phyloP scores from a whole-genome alignment of 1,140 invertebrate species.

The Neotoxoptera formosana region DNA sequence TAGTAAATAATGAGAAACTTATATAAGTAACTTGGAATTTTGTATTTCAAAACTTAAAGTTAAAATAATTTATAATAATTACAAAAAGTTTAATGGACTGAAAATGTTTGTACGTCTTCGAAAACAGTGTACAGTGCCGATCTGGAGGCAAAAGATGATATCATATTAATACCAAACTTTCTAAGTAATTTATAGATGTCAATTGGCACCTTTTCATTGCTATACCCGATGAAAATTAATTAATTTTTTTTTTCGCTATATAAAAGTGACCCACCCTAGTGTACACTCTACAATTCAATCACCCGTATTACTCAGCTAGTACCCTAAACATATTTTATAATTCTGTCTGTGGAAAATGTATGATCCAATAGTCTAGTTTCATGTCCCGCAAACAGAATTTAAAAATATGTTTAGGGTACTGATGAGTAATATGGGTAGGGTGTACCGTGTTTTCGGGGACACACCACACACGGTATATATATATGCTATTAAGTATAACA shows the following conservation, averaged over 20 bases:
- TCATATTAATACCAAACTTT: constrained; percentile 32
- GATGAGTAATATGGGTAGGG: too few relatives aligned
- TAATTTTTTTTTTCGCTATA: neutral
- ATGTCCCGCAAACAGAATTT: too few relatives aligned
- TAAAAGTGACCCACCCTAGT: constrained; percentile 21
- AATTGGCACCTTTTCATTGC: constrained; percentile 30
- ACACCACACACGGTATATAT: too few relatives aligned
- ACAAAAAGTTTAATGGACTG: neutral
- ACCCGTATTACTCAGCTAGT: too few relatives aligned
- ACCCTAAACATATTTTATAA: too few relatives aligned
- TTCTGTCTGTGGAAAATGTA: too few relatives aligned
- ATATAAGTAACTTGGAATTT: neutral
- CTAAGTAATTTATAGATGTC: neutral
- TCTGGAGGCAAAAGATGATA: neutral
- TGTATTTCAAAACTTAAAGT: neutral
- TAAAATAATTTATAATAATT: neutral
- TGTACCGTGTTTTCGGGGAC: too few relatives aligned
- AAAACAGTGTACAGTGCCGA: too few relatives aligned
- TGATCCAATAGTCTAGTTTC: too few relatives aligned
- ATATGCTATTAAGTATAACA: too few relatives aligned
- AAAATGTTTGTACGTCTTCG: neutral
- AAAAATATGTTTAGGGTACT: too few relatives aligned
- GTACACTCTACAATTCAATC: too few relatives aligned
- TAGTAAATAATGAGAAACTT: neutral
- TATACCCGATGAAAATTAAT: neutral